Percentiles rank a stretch among this genome's conserved stretches.
phyloP scores from a whole-genome alignment of 2,888 invertebrate genomes.

The Syrista parreyssii region DNA sequence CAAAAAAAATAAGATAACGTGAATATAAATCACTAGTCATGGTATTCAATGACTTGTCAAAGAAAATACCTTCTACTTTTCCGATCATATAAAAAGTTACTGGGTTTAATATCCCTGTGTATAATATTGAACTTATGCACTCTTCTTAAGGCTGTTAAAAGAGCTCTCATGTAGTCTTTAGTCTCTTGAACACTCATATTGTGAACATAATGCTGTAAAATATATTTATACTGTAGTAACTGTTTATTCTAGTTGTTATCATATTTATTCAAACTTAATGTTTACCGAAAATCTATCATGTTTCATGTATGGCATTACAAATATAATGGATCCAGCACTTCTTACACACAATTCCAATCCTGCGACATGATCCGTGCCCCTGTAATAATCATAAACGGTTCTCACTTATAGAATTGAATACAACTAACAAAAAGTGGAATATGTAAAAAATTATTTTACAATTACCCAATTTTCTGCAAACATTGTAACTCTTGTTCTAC shows the following conservation, averaged over 20 bases:
- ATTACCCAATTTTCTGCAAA: conserved; percentile 80
- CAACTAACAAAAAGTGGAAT: too few relatives aligned
- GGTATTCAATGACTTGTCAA: neutral
- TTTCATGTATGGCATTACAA: conserved; percentile 90
- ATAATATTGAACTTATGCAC: conserved; percentile 89
- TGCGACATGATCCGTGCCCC: conserved; percentile 85
- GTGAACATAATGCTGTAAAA: conserved; percentile 78
- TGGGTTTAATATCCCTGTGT: conserved; percentile 91
- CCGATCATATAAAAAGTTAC: conserved; percentile 89
- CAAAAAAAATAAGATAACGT: conserved; percentile 17
- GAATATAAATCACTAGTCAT: neutral
- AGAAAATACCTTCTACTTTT: conserved; percentile 70
- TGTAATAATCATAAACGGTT: conserved; percentile 62
- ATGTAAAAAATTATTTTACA: conserved; percentile 9
- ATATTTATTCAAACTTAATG: conserved; percentile 32
- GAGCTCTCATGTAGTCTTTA: conserved; percentile 82
- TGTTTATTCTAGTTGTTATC: too few relatives aligned
- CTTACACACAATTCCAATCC: conserved; percentile 83
- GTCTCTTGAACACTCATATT: conserved; percentile 79
- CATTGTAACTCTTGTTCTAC: conserved; percentile 86
- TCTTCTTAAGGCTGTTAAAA: conserved; percentile 80
- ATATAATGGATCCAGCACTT: conserved; percentile 82
- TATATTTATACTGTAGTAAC: neutral
- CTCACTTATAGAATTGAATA: conserved; percentile 9
- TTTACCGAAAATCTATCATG: conserved; percentile 83